Evolutionary conservation across 2,797 vertebrate genomes (phyloP), one percentile per base, ranked within the genome.

Genomic region (Coregonus ussuriensis): DNA sequence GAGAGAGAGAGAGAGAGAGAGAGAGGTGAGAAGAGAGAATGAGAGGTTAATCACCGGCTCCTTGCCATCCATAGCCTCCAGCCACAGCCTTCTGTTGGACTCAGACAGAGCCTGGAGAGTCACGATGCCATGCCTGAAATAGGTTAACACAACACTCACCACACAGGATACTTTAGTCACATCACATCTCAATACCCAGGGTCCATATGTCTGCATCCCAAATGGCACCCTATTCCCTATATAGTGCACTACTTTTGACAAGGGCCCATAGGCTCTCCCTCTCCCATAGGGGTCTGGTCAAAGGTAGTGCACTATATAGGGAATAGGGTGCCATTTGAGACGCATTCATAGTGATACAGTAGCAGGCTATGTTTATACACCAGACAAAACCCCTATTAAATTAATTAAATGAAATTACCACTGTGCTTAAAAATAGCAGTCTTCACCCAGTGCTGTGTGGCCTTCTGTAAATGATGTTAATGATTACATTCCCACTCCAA

Each of bases 31-130:
- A 1, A 14, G 11, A 71, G 3, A 52, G 1, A 29, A 0, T 72
- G 75, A 79, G 5, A 18, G 15, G n/a, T 77, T 88, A 79, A 96
- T 95, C 95, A 99, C 98, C 84, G 98, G 98, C 89, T 99, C 98
- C 78, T 99, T 99, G 83, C 98, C 98, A 88, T 99, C 98, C 98
- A 99, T 99, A 83, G 98, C 98, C 92, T 99, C 97, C 0, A 99
- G 94, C 98, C 98, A 99, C 79, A 98, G 92, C 81, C 98, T 96
- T 85, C 98, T 93, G 91, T 98, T 98, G 75, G 96, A 95, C 92
- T 99, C 98, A 52, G 98, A 99, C 89, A 96, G 95, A 31, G 98
- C 97, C 89, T 99, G 98, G 31, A 99, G 91, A 0, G 98, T 99
- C 88, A 99, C 97, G 81, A 99, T 96, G 74, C 97, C 97, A 76